Conservation (phyloP, 2,888 invertebrate genomes). For the Acrocyrtus sp. region DNA sequence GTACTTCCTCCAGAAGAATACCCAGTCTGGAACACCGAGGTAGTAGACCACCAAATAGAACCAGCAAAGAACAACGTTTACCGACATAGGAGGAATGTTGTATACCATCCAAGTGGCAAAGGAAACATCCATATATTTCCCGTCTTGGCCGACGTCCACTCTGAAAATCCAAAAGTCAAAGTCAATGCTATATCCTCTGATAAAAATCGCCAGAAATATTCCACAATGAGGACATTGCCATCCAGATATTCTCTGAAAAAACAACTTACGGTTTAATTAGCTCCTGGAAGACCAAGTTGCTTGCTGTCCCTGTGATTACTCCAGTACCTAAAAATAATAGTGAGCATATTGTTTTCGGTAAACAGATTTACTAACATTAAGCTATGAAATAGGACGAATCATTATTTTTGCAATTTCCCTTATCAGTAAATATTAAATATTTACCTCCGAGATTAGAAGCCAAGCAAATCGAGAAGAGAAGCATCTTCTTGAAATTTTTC, state of each 20-base stretch:
- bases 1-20: constrained; percentile 34
- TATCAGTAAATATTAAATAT: neutral
- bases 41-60: constrained; percentile 82
- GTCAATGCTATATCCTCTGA: neutral
- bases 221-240: neutral
- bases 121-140: constrained; percentile 70
- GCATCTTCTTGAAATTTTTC: constrained; percentile 52
- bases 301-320: constrained; percentile 48
- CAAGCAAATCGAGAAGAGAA: constrained; percentile 49
- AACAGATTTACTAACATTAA: no score
- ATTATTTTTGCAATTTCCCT: neutral
- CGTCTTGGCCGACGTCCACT: constrained; percentile 50
- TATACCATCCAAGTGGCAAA: constrained; percentile 84
- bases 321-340: constrained; percentile 36
- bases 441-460: constrained; percentile 51
- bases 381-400: no score
- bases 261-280: constrained; percentile 36
- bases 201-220: no score
- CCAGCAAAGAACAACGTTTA: constrained; percentile 82
- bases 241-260: no score
- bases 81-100: constrained; percentile 83
- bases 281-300: constrained; percentile 49
- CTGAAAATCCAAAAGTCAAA: constrained; percentile 23
- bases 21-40: constrained; percentile 73
- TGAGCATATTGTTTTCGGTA: neutral